phyloP scores from a whole-genome alignment of 2,797 vertebrate species.

The Bradypus variegatus region DNA sequence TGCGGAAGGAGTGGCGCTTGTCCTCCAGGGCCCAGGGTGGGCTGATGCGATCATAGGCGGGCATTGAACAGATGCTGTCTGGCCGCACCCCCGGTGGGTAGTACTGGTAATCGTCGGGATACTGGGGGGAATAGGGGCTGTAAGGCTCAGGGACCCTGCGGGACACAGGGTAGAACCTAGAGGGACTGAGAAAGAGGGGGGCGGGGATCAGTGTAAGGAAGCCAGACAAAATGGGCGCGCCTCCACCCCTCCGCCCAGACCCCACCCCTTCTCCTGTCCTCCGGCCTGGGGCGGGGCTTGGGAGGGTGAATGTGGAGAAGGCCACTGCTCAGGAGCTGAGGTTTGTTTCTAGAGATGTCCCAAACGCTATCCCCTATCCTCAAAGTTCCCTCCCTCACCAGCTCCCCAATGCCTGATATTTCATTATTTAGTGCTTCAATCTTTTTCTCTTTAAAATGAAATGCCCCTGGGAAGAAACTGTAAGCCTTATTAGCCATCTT shows the following conservation, averaged over 20 bases:
- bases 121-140: constrained; percentile 80
- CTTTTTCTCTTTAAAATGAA: constrained; percentile 36
- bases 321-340: neutral
- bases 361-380: neutral
- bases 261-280: neutral
- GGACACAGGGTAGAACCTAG: constrained; percentile 80
- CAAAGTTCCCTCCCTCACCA: neutral
- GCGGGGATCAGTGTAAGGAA: neutral
- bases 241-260: fast-evolving
- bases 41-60: constrained; percentile 81
- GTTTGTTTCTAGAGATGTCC: neutral
- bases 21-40: constrained; percentile 84
- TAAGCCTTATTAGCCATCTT: neutral
- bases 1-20: constrained; percentile 83
- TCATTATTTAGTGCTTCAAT: neutral
- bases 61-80: constrained; percentile 93
- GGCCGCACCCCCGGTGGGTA: constrained; percentile 85
- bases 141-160: constrained; percentile 84
- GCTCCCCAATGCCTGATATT: neutral
- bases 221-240: neutral
- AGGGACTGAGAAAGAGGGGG: constrained; percentile 74
- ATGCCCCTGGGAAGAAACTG: neutral
- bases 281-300: neutral
- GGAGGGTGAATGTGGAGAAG: neutral
- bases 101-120: constrained; percentile 85